Evolutionary conservation across 1,140 invertebrate genomes (phyloP).

Genomic region (Apis laboriosa): DNA sequence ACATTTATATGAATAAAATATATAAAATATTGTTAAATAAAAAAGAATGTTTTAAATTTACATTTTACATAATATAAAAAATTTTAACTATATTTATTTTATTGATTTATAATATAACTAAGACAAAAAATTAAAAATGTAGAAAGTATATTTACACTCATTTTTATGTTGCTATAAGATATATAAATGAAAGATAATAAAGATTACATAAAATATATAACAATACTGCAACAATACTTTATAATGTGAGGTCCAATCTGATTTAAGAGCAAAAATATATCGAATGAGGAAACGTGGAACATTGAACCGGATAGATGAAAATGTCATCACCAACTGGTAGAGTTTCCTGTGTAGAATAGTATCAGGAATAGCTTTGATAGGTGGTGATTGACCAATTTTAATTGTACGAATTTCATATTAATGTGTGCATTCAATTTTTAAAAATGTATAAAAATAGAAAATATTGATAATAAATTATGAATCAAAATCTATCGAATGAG

Average conservation of each 20-base stretch:
- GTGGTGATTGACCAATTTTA: constrained; percentile 36
- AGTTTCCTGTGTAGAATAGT: constrained; percentile 51
- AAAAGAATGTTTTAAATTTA: not conserved
- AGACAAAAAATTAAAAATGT: not conserved
- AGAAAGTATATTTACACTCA: not conserved
- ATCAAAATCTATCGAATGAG: constrained; percentile 1
- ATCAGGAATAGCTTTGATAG: constrained; percentile 34
- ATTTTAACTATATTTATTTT: not conserved
- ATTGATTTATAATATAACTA: not conserved
- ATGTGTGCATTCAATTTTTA: not conserved
- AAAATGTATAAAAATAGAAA: constrained; percentile 6
- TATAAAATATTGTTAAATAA: not conserved
- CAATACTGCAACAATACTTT: not conserved
- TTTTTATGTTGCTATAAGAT: not conserved
- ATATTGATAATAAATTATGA: constrained; percentile 24
- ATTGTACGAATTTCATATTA: constrained; percentile 2
- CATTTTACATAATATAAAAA: not conserved
- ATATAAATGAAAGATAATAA: not conserved
- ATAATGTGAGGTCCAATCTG: constrained; percentile 26
- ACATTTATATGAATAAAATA: not conserved
- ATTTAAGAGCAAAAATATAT: constrained; percentile 27
- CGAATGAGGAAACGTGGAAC: constrained; percentile 55
- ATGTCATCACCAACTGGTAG: constrained; percentile 50
- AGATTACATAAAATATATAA: not conserved
- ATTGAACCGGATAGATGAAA: constrained; percentile 60